Percentiles rank a stretch among this genome's conserved stretches.
These are phyloP conservation scores for Nematolebias whitei DNA, from an alignment of 2,113 vertebrate species.

Conservation along the genomic window DNA sequence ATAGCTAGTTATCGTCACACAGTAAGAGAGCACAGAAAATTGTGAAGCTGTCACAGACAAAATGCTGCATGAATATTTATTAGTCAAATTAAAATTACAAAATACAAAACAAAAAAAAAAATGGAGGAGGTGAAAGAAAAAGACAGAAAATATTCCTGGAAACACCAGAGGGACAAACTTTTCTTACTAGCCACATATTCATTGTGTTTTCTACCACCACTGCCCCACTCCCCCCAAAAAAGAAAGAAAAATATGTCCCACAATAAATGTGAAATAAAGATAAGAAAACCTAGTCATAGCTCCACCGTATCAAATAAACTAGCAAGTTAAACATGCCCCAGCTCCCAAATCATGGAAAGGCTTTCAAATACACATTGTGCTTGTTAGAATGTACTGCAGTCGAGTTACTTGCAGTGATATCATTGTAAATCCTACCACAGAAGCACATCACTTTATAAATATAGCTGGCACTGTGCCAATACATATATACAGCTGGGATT, in stretches of 20 bases:
- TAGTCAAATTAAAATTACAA: conserved; percentile 79
- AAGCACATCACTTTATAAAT: neutral
- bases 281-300: conserved; percentile 49
- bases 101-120: conserved; percentile 68
- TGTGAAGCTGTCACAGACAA: conserved; percentile 77
- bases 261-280: conserved; percentile 56
- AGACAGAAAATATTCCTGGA: conserved; percentile 67
- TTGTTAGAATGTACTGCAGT: conserved; percentile 18
- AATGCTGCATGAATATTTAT: conserved; percentile 81
- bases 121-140: conserved; percentile 56
- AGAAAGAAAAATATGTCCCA: conserved; percentile 50
- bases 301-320: conserved; percentile 55
- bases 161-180: conserved; percentile 68
- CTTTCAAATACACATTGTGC: conserved; percentile 30
- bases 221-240: conserved; percentile 32
- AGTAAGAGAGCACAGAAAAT: conserved; percentile 72
- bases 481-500: neutral
- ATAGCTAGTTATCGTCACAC: conserved; percentile 66
- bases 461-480: neutral
- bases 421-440: conserved; percentile 1
- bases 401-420: neutral
- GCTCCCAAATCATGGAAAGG: conserved; percentile 52
- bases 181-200: conserved; percentile 35
- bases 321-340: conserved; percentile 21
- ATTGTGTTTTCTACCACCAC: conserved; percentile 18